phyloP scores from a whole-genome alignment of 2,888 invertebrate species.

The Phania funesta region DNA sequence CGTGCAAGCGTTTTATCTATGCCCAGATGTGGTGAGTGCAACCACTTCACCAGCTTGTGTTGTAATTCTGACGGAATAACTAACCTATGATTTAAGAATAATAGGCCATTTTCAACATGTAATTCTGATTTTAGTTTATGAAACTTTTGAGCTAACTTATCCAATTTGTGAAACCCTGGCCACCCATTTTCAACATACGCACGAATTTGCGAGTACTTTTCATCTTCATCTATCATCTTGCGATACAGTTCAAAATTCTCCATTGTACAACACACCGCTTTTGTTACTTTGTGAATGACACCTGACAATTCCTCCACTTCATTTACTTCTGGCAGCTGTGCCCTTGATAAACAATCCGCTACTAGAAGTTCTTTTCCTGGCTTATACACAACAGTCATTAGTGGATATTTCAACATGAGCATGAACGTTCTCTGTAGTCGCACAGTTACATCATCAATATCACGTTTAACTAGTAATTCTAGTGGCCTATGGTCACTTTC shows the following conservation, averaged over 20 bases:
- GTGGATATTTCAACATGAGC: neutral
- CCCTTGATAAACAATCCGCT: neutral
- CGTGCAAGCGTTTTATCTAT: neutral
- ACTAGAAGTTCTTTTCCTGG: neutral
- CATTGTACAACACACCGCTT: neutral
- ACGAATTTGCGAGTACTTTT: no score
- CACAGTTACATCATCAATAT: neutral
- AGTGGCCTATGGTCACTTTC: neutral
- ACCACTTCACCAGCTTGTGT: neutral
- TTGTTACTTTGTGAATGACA: neutral
- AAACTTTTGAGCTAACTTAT: neutral
- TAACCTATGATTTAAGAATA: no score
- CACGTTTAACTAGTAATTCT: neutral
- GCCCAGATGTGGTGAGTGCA: neutral
- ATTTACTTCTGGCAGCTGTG: neutral
- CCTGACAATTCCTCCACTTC: neutral
- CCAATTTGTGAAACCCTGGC: neutral
- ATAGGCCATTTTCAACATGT: neutral
- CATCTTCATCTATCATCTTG: neutral
- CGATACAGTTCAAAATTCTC: conserved; percentile 1
- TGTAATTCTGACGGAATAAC: neutral
- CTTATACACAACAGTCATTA: neutral
- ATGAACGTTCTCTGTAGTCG: neutral
- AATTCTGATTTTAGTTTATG: neutral
- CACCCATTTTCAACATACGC: neutral